These are phyloP conservation scores for Phlogophora meticulosa DNA, from an alignment of 2,888 invertebrate species.

Conservation along the genomic window DNA sequence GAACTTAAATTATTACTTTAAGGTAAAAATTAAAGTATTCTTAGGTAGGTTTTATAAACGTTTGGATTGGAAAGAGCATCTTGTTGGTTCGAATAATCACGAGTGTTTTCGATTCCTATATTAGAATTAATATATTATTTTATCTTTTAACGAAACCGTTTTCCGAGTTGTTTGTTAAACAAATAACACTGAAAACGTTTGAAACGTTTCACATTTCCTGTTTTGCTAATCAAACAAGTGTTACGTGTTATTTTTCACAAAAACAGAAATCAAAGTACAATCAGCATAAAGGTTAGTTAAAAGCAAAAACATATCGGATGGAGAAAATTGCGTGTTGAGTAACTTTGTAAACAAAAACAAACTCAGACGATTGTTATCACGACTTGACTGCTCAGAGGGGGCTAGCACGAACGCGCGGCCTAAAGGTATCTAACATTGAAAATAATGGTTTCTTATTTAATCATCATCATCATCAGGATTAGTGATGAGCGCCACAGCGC, in stretches of 20 bases:
- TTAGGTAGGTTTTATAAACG: too few relatives aligned
- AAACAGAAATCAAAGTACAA: background rate
- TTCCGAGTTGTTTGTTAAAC: background rate
- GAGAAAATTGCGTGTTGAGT: background rate
- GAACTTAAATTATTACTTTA: background rate
- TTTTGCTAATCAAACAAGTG: background rate
- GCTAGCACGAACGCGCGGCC: too few relatives aligned
- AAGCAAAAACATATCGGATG: background rate
- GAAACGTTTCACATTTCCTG: slow-evolving; percentile 6
- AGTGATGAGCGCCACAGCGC: too few relatives aligned
- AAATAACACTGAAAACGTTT: too few relatives aligned
- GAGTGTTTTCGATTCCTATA: background rate
- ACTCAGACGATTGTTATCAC: slow-evolving; percentile 1
- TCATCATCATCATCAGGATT: too few relatives aligned
- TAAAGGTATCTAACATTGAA: too few relatives aligned
- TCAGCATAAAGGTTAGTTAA: too few relatives aligned
- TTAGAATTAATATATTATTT: background rate
- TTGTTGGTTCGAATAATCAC: too few relatives aligned
- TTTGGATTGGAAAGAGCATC: too few relatives aligned
- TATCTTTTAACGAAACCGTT: background rate
- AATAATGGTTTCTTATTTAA: too few relatives aligned
- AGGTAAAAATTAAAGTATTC: background rate
- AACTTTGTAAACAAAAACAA: background rate
- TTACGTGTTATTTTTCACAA: background rate
- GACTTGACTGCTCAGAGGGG: background rate